These are phyloP conservation scores for Conchocele bisecta DNA, from an alignment of 2,888 invertebrate species.

Conservation along the genomic window DNA sequence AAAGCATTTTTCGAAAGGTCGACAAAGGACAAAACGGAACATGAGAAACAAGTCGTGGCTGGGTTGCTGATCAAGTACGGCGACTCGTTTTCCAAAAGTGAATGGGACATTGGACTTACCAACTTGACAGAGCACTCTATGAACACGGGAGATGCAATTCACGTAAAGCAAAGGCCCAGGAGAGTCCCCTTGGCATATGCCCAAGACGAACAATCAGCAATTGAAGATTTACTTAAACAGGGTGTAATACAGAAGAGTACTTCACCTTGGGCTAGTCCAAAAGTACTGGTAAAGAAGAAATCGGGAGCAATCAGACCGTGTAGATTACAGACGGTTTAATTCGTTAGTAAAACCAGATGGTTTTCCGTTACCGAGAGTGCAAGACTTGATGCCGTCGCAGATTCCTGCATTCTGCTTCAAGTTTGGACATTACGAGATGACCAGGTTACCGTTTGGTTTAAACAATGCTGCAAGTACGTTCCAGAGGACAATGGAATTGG, in stretches of 20 bases:
- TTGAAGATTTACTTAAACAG: constrained; percentile 17
- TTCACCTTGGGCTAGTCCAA: constrained; percentile 32
- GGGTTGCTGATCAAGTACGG: constrained; percentile 1
- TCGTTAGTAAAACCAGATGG: too few relatives aligned
- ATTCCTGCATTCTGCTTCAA: neutral
- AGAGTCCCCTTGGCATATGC: constrained; percentile 12
- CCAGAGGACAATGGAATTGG: too few relatives aligned
- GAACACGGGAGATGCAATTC: constrained; percentile 2
- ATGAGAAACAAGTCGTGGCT: neutral
- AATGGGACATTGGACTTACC: constrained; percentile 23
- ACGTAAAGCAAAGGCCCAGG: constrained; percentile 21
- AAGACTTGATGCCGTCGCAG: too few relatives aligned
- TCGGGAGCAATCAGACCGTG: neutral
- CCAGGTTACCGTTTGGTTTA: too few relatives aligned
- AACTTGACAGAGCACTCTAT: constrained; percentile 20
- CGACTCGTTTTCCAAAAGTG: constrained; percentile 15
- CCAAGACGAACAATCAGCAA: constrained; percentile 12
- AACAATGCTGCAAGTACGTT: too few relatives aligned
- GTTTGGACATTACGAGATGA: neutral
- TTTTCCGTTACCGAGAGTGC: too few relatives aligned
- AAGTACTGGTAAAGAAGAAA: constrained; percentile 14
- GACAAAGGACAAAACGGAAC: neutral
- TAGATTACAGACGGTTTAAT: too few relatives aligned
- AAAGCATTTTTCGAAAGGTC: too few relatives aligned
- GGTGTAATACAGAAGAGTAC: constrained; percentile 9